Base-by-base conservation (phyloP, 1,140 invertebrate species). In the Tetragonula clypearis region DNA sequence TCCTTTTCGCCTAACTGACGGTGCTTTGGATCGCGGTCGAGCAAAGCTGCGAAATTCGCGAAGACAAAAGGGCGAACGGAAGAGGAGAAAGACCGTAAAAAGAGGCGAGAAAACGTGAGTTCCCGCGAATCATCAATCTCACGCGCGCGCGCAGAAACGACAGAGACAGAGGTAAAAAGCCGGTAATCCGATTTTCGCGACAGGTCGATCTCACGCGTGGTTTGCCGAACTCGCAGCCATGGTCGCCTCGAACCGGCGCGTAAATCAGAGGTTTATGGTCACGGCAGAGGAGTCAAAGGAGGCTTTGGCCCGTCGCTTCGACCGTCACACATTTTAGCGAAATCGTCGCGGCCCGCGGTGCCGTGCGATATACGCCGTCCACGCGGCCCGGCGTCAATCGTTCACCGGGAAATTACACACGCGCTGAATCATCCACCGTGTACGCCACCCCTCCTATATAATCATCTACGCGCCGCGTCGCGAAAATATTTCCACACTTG, bases 251-350 rank as follows among this genome's bases (percentile, higher is more conserved):
- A 90, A 90, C 77, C 84, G 65, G 41, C 6, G 82, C 88, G 87
- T 94, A 94, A 94, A 94, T 94, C 93, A 94, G 88, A 73, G 88
- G 92, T 94, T 94, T 94, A 94, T 93, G 92, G 92, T 93, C 91
- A 92, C 90, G 77, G 90, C 82, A 90, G 81, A 87, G 90, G 93
- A 93, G 90, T 94, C 92, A 93, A 93, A 93, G 89, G 92, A 92
- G 90, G 90, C 92, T 94, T 92, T 91, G 90, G 41, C 79, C 90
- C 90, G 91, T 93, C 91, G 91, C 90, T 91, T 88, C 81, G 88
- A 88, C 90, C 90, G 92, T 94, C 92, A 93, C 92, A 93, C 93
- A 93, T 93, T 93, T 93, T 93, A 93, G 90, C 88, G 90, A 93
- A 93, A 93, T 92, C 90, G 92, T 91, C 88, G 81, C 74, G 60